phyloP scores from a whole-genome alignment of 2,113 vertebrate species.

The Ophthalmolycus amberensis region DNA sequence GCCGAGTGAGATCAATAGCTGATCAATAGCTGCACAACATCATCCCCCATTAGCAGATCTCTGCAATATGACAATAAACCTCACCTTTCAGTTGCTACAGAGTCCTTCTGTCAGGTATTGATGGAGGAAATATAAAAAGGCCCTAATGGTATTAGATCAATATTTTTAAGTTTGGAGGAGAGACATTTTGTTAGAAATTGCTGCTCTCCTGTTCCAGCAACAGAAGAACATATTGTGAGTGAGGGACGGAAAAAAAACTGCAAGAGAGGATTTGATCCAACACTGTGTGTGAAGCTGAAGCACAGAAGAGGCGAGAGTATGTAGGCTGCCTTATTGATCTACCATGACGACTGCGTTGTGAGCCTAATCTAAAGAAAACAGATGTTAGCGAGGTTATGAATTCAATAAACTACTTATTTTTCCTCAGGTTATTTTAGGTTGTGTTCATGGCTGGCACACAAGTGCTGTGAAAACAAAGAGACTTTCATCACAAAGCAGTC shows the following conservation, averaged over 20 bases:
- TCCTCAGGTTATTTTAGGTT: slow-evolving; percentile 15
- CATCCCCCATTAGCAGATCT: slow-evolving; percentile 2
- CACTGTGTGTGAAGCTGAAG: slow-evolving; percentile 2
- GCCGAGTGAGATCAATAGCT: slow-evolving; percentile 54
- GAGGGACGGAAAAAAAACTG: slow-evolving; percentile 3
- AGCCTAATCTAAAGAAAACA: slow-evolving; percentile 19
- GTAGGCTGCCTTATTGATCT: slow-evolving; percentile 19
- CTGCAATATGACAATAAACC: slow-evolving; percentile 3
- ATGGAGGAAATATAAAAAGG: slow-evolving; percentile 28
- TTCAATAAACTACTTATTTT: slow-evolving; percentile 4
- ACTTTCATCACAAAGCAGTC: slow-evolving; percentile 17
- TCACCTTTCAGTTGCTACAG: neutral
- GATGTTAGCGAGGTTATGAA: slow-evolving; percentile 1
- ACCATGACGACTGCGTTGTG: neutral
- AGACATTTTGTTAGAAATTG: slow-evolving; percentile 12
- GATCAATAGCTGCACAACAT: slow-evolving; percentile 59
- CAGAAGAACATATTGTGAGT: neutral
- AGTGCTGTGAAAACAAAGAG: slow-evolving; percentile 9
- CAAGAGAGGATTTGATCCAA: slow-evolving; percentile 12
- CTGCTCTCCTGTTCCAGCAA: slow-evolving; percentile 10
- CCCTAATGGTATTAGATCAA: slow-evolving; percentile 33
- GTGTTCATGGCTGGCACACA: neutral
- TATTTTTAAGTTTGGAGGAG: slow-evolving; percentile 20
- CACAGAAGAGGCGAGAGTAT: neutral
- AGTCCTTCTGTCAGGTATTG: slow-evolving; percentile 13